phyloP scores from a whole-genome alignment of 1,140 invertebrate genomes.

The Hesperophylax magnus region DNA sequence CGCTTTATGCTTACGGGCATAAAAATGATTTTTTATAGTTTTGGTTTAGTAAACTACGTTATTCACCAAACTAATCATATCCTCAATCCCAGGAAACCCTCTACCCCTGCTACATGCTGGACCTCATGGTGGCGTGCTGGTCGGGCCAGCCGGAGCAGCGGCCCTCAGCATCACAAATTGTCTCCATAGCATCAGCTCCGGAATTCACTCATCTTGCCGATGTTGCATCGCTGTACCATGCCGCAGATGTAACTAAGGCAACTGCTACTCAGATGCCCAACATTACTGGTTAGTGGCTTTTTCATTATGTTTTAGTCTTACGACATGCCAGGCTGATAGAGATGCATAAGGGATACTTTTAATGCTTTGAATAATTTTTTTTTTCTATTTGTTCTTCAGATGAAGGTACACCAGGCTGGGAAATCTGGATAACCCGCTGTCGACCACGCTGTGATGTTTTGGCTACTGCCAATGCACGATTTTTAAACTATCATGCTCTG shows the following conservation, averaged over 20 bases:
- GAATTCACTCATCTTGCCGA: constrained; percentile 93
- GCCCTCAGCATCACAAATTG: constrained; percentile 94
- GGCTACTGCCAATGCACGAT: constrained; percentile 47
- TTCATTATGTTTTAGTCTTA: no score
- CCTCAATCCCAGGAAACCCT: constrained; percentile 73
- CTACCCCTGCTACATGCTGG: constrained; percentile 92
- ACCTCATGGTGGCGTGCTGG: constrained; percentile 98
- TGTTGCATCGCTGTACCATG: constrained; percentile 79
- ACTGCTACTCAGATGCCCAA: constrained; percentile 54
- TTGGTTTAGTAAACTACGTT: no score
- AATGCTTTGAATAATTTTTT: no score
- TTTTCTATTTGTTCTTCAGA: constrained; percentile 35
- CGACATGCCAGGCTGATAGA: no score
- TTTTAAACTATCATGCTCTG: constrained; percentile 51
- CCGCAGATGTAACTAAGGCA: constrained; percentile 72
- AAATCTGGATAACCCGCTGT: constrained; percentile 49
- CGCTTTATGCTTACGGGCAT: no score
- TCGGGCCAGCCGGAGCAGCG: constrained; percentile 69
- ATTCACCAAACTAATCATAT: no score
- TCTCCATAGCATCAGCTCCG: constrained; percentile 91
- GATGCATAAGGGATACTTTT: no score
- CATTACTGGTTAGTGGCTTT: constrained; percentile 44
- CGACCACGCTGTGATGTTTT: constrained; percentile 51
- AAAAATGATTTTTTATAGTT: no score
- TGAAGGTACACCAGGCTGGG: constrained; percentile 51